Evolutionary conservation across 2,888 invertebrate species (phyloP).

Genomic region (Eremobia ochroleuca): DNA sequence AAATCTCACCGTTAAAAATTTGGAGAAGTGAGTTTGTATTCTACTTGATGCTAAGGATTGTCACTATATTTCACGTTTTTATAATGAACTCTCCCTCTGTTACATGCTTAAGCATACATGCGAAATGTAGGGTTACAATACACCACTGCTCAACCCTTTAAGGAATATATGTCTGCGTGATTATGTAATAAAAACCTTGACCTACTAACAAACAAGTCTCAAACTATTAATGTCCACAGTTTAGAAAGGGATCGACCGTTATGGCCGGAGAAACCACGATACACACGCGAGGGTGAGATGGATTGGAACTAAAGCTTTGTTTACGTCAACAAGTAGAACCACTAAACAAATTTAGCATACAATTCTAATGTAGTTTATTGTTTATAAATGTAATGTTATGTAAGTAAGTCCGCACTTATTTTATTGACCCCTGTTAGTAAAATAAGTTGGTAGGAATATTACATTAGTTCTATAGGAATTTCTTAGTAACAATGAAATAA

Average conservation of each 20-base stretch:
- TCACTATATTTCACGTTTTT: too few relatives aligned
- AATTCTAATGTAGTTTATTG: conserved; percentile 12
- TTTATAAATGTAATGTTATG: neutral
- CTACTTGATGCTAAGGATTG: too few relatives aligned
- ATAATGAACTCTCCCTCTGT: too few relatives aligned
- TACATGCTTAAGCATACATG: neutral
- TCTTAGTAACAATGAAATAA: too few relatives aligned
- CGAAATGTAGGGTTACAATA: neutral
- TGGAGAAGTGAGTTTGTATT: too few relatives aligned
- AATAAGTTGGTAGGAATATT: neutral
- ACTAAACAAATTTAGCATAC: conserved; percentile 25
- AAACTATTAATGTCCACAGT: conserved; percentile 4
- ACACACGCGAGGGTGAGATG: conserved; percentile 5
- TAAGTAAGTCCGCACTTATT: too few relatives aligned
- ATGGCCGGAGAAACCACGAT: conserved; percentile 18
- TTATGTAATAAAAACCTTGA: conserved; percentile 3
- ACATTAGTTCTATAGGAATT: neutral
- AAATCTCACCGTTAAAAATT: too few relatives aligned
- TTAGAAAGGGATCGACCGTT: conserved; percentile 8
- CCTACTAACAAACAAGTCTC: neutral
- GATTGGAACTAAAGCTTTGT: conserved; percentile 7
- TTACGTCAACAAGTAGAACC: conserved; percentile 30
- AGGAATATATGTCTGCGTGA: neutral
- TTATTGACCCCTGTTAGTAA: too few relatives aligned
- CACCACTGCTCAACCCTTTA: neutral